Evolutionary conservation across 1,140 invertebrate species (phyloP).

Genomic region (Drosophila auraria): DNA sequence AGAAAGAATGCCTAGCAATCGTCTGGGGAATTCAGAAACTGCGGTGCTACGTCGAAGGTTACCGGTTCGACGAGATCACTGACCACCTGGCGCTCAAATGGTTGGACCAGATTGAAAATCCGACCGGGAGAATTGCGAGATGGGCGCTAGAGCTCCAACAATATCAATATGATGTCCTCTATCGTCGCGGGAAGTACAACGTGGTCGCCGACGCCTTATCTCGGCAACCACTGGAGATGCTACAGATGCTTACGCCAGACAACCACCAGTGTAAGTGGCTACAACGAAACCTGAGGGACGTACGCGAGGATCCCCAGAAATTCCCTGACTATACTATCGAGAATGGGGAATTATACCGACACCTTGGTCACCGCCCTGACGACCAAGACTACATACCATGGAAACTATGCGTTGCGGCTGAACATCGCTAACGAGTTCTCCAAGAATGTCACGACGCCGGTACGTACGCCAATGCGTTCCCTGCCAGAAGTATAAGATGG

Average conservation of each 20-base stretch:
- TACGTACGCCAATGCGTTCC: not conserved
- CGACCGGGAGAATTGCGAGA: no score
- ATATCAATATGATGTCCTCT: no score
- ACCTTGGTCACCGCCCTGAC: not conserved
- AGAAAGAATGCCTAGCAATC: no score
- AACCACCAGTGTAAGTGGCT: not conserved
- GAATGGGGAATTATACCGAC: conserved; percentile 3
- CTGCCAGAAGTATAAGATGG: not conserved
- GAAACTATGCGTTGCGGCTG: not conserved
- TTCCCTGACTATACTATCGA: not conserved
- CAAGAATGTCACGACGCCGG: conserved; percentile 1
- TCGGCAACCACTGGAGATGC: not conserved
- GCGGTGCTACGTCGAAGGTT: no score
- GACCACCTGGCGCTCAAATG: no score
- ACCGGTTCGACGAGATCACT: no score
- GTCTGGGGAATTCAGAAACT: no score
- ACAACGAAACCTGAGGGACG: not conserved
- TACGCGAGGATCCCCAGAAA: not conserved
- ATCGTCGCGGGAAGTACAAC: no score
- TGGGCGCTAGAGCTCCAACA: no score
- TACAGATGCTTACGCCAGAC: no score
- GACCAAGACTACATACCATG: conserved; percentile 3
- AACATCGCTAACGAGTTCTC: not conserved
- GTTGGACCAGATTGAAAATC: no score
- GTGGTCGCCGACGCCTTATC: no score